Percentiles rank a stretch among this genome's conserved stretches.
These are phyloP conservation scores for Tigriopus californicus DNA, from an alignment of 2,888 invertebrate species.

Conservation along the genomic window DNA sequence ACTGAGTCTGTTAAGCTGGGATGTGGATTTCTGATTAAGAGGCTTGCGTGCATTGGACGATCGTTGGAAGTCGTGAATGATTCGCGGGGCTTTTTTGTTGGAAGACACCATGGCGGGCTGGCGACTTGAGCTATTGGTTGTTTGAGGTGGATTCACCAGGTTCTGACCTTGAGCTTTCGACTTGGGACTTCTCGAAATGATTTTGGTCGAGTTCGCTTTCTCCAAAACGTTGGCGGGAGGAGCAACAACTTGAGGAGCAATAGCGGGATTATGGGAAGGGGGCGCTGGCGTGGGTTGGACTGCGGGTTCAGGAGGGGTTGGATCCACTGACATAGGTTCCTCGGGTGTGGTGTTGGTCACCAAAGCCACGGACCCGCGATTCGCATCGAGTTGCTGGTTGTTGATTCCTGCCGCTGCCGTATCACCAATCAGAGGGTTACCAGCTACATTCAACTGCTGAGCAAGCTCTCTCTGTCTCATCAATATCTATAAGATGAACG, in stretches of 20 bases:
- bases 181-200: neutral
- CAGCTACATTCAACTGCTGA: neutral
- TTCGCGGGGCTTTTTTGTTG: no score
- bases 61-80: no score
- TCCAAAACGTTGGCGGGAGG: neutral
- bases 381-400: neutral
- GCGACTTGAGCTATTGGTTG: neutral
- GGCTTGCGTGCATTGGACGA: neutral
- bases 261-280: neutral
- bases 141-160: neutral
- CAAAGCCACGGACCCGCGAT: conserved; percentile 11
- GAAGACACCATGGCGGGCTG: neutral
- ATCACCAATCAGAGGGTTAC: neutral
- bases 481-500: neutral
- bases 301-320: neutral
- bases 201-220: neutral
- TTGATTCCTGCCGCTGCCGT: neutral
- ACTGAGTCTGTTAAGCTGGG: neutral
- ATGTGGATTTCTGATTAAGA: neutral
- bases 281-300: neutral
- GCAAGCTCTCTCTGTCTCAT: conserved; percentile 11
- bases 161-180: neutral
- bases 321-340: neutral
- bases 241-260: neutral
- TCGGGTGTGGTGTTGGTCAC: conserved; percentile 11